A percentile compares a stretch with the other conserved stretches of the same genome.
phyloP scores from a whole-genome alignment of 2,113 vertebrate species.

The Columbina picui region DNA sequence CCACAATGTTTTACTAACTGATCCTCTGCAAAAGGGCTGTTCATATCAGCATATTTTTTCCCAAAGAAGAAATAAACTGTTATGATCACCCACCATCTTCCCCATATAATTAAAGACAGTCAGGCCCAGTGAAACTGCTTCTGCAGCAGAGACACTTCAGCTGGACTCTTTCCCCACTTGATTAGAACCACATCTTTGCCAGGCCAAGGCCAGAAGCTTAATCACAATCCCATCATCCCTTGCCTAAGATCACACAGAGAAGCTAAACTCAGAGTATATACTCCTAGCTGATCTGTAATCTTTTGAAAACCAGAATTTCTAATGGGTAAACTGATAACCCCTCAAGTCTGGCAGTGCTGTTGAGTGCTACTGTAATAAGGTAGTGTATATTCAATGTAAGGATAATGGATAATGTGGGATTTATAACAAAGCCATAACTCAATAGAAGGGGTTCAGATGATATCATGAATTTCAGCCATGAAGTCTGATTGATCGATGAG shows the following conservation, averaged over 20 bases:
- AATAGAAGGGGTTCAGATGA: neutral
- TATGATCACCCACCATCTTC: neutral
- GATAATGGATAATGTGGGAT: constrained; percentile 34
- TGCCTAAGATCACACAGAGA: neutral
- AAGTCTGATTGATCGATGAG: constrained; percentile 63
- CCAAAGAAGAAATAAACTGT: neutral
- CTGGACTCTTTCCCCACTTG: neutral
- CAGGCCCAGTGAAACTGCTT: neutral
- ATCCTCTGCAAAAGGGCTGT: neutral
- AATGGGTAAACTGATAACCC: neutral
- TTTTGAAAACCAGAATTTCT: neutral
- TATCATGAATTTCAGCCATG: neutral
- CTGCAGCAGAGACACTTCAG: neutral
- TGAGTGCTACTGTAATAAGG: constrained; percentile 1
- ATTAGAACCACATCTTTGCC: neutral
- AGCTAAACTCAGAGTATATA: neutral
- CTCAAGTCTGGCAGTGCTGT: neutral
- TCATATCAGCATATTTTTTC: neutral
- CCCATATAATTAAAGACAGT: neutral
- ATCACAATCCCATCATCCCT: neutral
- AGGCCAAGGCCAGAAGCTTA: neutral
- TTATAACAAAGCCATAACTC: constrained; percentile 57
- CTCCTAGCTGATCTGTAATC: neutral
- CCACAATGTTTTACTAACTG: neutral
- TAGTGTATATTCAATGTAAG: neutral